Evolutionary conservation across 2,888 invertebrate species (phyloP).

Genomic region (Parthenolecanium corni): DNA sequence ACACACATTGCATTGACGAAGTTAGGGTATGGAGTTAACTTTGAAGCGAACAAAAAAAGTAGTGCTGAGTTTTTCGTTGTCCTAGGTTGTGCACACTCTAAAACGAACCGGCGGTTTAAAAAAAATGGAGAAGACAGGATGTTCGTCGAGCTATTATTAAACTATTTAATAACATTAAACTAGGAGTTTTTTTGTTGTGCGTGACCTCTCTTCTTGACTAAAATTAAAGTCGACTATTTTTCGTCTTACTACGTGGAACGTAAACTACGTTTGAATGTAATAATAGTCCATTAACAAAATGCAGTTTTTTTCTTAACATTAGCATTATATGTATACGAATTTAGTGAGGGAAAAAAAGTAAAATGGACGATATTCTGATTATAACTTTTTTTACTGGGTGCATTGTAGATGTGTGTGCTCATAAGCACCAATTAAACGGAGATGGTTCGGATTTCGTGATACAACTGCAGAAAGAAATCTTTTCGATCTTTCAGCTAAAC

Average conservation of each 20-base stretch:
- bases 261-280: slow-evolving; percentile 7
- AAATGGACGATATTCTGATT: too few relatives aligned
- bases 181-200: slow-evolving; percentile 16
- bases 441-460: too few relatives aligned
- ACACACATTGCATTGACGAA: slow-evolving; percentile 3
- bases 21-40: neutral
- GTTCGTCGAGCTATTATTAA: slow-evolving; percentile 26
- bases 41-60: slow-evolving; percentile 18
- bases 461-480: too few relatives aligned
- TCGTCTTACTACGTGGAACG: slow-evolving; percentile 17
- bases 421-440: too few relatives aligned
- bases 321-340: neutral
- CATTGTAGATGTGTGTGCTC: too few relatives aligned
- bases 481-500: too few relatives aligned
- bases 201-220: slow-evolving; percentile 20
- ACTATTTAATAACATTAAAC: slow-evolving; percentile 29
- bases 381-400: too few relatives aligned
- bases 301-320: slow-evolving; percentile 8
- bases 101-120: too few relatives aligned
- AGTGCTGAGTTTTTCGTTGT: slow-evolving; percentile 21
- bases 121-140: slow-evolving; percentile 18
- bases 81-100: slow-evolving; percentile 18
- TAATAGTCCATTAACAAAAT: slow-evolving; percentile 21
- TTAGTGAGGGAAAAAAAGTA: too few relatives aligned
- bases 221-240: slow-evolving; percentile 22